Base-by-base conservation (phyloP, 2,113 vertebrate genomes). In the Podarcis raffonei region DNA sequence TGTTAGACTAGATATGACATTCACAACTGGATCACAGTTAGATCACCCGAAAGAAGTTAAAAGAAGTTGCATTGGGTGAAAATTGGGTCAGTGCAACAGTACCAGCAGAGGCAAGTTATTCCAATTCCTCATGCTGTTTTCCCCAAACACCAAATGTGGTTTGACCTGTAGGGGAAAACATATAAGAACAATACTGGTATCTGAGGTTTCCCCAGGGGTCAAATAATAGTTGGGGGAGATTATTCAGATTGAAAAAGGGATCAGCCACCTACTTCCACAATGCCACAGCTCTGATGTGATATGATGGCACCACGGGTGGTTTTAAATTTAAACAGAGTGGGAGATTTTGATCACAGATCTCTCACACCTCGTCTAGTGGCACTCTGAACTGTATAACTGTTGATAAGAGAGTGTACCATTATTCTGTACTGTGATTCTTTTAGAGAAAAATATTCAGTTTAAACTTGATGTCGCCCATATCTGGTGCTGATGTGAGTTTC, bases 371-470 rank as follows among this genome's bases (percentile, higher is more conserved):
- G 18, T 80, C 15, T 80, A 57, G 22, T n/a, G 15, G 16, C 30
- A 53, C 48, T 27, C 13, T 80, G 32, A 37, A 9, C 25, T 42
- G 5, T 23, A 18, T 68, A 48, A 30, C 9, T 27, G 77, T 86
- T 80, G 81, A 85, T 68, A 89, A 89, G 62, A 85, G 68, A 90
- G 89, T 59, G 23, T 81, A 42, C 90, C 79, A 57, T 16, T 23
- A 25, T 66, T 83, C 48, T 72, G 32, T 15, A 30, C 32, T 59
- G n/a, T 23, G 69, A n/a, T 11, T 84, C 42, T 76, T 76, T 48
- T 23, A 89, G 83, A 81, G 66, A 92, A 77, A 83, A 91, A 30
- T 68, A 71, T 93, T 83, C 68, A 65, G 30, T 84, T 81, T n/a
- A 2, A 39, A 12, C 12, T 62, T 84, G 86, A 59, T 81, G 57